These are phyloP conservation scores for Campoletis raptor DNA, from an alignment of 2,888 invertebrate species.

Conservation along the genomic window DNA sequence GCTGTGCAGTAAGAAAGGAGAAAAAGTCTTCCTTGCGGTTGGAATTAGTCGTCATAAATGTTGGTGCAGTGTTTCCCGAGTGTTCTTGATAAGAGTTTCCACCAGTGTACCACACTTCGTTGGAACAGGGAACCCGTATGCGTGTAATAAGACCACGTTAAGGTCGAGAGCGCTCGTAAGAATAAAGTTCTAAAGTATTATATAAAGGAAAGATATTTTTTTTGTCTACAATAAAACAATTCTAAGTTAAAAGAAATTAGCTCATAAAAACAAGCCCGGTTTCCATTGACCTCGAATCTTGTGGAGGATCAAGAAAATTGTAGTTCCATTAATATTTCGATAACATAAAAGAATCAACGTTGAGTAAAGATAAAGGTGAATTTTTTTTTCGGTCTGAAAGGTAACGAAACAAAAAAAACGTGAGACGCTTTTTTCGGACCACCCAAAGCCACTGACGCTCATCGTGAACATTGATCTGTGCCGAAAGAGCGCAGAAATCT, in stretches of 20 bases:
- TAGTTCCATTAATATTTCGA: background rate
- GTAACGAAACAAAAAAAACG: background rate
- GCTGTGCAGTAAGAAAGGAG: conserved; percentile 13
- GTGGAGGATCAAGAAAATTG: background rate
- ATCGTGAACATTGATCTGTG: conserved; percentile 34
- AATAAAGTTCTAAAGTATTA: conserved; percentile 25
- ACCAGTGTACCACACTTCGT: conserved; percentile 45
- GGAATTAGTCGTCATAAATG: conserved; percentile 59
- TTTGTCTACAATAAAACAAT: background rate
- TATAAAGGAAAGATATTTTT: background rate
- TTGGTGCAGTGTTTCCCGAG: conserved; percentile 51
- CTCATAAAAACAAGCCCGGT: background rate
- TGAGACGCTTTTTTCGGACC: background rate
- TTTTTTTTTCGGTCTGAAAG: background rate
- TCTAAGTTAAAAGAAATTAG: background rate
- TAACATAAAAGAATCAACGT: background rate
- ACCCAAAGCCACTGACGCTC: conserved; percentile 34
- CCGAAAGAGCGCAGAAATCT: conserved; percentile 2
- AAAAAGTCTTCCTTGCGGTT: conserved; percentile 51
- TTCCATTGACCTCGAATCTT: background rate
- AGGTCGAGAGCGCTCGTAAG: conserved; percentile 15
- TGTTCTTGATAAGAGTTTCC: conserved; percentile 56
- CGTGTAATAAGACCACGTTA: conserved; percentile 15
- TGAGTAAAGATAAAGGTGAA: background rate
- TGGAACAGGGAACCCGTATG: background rate